Conservation (phyloP, 2,888 invertebrate genomes). For the Seladonia tumulorum region DNA sequence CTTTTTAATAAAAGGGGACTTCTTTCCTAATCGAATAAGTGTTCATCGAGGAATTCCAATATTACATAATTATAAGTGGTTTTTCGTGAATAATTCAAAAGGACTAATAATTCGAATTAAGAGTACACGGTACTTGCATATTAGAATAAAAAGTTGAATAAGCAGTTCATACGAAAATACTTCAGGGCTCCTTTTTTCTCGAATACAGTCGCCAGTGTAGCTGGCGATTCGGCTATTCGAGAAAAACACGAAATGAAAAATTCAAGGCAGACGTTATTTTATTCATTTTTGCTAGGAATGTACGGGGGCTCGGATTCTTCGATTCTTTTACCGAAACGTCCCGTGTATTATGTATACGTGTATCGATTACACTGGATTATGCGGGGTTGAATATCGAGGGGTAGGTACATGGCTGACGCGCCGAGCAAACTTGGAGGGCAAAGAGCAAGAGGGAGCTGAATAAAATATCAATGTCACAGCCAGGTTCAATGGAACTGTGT, state of each 20-base stretch:
- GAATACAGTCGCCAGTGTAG: not conserved
- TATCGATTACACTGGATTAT: constrained; percentile 50
- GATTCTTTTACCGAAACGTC: not conserved
- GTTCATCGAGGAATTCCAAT: no score
- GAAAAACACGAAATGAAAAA: not conserved
- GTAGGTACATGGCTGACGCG: constrained; percentile 13
- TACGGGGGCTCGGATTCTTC: not conserved
- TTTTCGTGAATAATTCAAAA: no score
- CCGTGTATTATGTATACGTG: constrained; percentile 16
- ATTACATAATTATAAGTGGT: no score
- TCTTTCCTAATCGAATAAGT: no score
- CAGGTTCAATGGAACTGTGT: constrained; percentile 36
- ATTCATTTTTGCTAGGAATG: not conserved
- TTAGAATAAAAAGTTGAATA: not conserved
- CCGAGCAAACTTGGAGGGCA: constrained; percentile 26
- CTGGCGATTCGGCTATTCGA: not conserved
- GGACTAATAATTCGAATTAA: not conserved
- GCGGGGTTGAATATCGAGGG: constrained; percentile 21
- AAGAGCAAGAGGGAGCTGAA: constrained; percentile 36
- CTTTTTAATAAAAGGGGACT: no score
- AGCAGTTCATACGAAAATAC: not conserved
- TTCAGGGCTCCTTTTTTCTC: not conserved
- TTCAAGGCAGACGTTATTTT: not conserved
- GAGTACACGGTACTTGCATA: not conserved
- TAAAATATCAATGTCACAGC: constrained; percentile 52